Conservation (phyloP, 2,113 vertebrate species). For the Brachirus orientalis region DNA sequence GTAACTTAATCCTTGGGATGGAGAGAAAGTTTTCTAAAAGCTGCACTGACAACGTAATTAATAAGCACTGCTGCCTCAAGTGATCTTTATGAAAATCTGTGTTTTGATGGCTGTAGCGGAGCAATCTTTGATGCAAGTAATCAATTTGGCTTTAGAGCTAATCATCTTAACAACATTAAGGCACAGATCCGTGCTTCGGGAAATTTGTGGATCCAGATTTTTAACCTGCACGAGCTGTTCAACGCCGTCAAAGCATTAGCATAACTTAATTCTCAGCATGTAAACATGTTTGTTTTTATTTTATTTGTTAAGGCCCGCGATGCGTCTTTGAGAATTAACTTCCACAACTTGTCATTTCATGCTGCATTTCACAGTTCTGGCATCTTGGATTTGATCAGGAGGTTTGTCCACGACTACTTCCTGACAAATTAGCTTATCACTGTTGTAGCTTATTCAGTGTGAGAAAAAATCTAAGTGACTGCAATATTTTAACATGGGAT, state of each 20-base stretch:
- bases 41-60: conserved; percentile 17
- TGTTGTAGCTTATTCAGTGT: neutral
- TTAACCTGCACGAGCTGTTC: conserved; percentile 12
- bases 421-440: neutral
- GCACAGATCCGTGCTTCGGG: conserved; percentile 16
- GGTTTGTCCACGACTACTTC: neutral
- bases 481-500: conserved; percentile 5
- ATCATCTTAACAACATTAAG: conserved; percentile 32
- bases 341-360: neutral
- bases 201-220: conserved; percentile 28
- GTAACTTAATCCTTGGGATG: neutral
- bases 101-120: conserved; percentile 37
- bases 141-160: conserved; percentile 52
- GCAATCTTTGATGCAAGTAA: conserved; percentile 51
- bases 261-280: conserved; percentile 35
- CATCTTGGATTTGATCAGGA: neutral
- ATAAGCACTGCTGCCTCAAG: conserved; percentile 27
- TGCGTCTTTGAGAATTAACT: conserved; percentile 3
- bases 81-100: conserved; percentile 35
- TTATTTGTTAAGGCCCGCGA: conserved; percentile 8
- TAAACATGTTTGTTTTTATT: conserved; percentile 33
- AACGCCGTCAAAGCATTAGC: conserved; percentile 31
- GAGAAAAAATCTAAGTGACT: conserved; percentile 8
- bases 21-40: neutral
- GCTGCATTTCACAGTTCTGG: no score